These are phyloP conservation scores for Daboia siamensis DNA, from an alignment of 2,113 vertebrate genomes.

Conservation along the genomic window DNA sequence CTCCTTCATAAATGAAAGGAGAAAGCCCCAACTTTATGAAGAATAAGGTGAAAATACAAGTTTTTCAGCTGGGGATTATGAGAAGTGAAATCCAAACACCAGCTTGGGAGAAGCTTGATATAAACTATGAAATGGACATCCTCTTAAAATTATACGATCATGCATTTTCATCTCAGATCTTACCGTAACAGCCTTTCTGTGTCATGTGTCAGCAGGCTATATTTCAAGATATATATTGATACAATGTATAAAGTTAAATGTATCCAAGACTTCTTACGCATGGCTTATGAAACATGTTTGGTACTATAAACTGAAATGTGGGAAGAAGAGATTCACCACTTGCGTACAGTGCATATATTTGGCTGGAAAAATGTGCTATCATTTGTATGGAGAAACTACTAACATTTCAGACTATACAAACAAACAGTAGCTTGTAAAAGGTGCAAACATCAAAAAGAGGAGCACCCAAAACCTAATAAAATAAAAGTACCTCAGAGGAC, in stretches of 20 bases:
- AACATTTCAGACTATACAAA: neutral
- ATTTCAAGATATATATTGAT: neutral
- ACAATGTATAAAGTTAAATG: neutral
- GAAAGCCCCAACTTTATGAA: neutral
- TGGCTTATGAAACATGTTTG: neutral
- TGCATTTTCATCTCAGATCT: neutral
- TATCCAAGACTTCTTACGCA: neutral
- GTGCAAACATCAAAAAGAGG: neutral
- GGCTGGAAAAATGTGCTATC: neutral
- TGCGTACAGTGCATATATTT: neutral
- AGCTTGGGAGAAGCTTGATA: neutral
- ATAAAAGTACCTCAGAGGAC: no score
- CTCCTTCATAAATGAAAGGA: neutral
- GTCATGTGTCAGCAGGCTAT: neutral
- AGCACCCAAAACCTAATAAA: neutral
- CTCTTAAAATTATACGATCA: neutral
- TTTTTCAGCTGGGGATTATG: neutral
- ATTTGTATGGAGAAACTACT: neutral
- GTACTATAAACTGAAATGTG: neutral
- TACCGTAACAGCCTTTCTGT: neutral
- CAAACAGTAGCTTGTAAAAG: neutral
- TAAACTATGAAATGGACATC: neutral
- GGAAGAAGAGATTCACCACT: neutral
- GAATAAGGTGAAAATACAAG: neutral
- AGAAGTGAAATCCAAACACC: neutral